Evolutionary conservation across 2,888 invertebrate species (phyloP).

Genomic region (Caenorhabditis doughertyi): DNA sequence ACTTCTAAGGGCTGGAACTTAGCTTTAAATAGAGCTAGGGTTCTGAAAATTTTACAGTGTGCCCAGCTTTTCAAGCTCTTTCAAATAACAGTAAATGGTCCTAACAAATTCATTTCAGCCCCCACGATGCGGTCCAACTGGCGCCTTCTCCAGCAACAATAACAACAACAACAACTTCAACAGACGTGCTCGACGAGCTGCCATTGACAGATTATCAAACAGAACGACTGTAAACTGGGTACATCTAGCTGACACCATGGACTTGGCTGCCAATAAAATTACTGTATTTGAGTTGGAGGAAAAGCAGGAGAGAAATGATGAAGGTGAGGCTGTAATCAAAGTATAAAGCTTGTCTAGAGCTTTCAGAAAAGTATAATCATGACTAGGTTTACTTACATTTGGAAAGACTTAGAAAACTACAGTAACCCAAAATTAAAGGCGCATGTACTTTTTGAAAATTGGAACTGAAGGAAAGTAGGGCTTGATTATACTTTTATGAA

Average conservation of each 20-base stretch:
- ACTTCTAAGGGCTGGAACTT: not conserved
- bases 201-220: constrained; percentile 29
- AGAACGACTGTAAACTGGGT: constrained; percentile 60
- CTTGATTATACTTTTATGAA: too few relatives aligned
- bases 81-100: too few relatives aligned
- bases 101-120: constrained; percentile 58
- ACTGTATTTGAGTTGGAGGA: constrained; percentile 81
- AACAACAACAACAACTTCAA: constrained; percentile 45
- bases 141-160: constrained; percentile 33
- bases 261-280: constrained; percentile 80
- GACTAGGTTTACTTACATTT: not conserved
- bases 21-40: not conserved
- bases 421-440: too few relatives aligned
- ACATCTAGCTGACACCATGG: constrained; percentile 76
- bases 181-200: constrained; percentile 31
- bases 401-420: too few relatives aligned
- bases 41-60: not conserved
- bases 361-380: too few relatives aligned
- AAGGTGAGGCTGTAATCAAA: constrained; percentile 1
- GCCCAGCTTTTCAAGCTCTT: not conserved
- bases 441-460: too few relatives aligned
- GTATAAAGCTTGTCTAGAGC: too few relatives aligned
- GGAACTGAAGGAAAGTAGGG: too few relatives aligned
- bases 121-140: constrained; percentile 65
- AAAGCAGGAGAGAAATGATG: constrained; percentile 18